Conservation (phyloP, 2,113 vertebrate genomes). For the Neomonachus schauinslandi region DNA sequence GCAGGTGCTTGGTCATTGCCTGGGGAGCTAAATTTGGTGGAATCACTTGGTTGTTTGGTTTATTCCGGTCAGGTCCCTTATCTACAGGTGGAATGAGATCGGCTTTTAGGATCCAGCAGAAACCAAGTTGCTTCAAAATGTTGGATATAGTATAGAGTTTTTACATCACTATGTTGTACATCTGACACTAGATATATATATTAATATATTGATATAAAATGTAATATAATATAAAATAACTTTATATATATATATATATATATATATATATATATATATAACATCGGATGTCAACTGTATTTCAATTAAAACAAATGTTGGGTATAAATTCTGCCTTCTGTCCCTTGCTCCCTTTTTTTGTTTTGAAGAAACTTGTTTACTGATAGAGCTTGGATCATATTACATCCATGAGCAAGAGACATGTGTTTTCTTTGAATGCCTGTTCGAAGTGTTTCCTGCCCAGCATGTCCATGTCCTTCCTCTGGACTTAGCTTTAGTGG, state of each 20-base stretch:
- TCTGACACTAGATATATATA: not conserved
- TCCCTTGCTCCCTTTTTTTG: not conserved
- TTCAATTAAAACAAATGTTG: not conserved
- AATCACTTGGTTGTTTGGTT: not conserved
- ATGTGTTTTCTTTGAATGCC: not conserved
- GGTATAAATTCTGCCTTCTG: not conserved
- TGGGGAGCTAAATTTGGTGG: not conserved
- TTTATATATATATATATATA: not conserved
- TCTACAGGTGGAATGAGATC: not conserved
- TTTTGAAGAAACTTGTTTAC: not conserved
- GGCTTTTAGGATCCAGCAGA: not conserved
- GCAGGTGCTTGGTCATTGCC: not conserved
- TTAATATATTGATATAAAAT: no score
- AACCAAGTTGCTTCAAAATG: not conserved
- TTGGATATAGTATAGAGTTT: not conserved
- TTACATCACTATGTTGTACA: not conserved
- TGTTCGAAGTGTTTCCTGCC: slow-evolving; percentile 16
- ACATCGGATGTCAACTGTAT: not conserved
- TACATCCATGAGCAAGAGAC: not conserved
- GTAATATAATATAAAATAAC: no score
- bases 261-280: not conserved
- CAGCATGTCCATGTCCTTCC: not conserved
- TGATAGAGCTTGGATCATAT: not conserved
- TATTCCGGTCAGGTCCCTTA: not conserved
- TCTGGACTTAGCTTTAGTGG: not conserved